phyloP scores from a whole-genome alignment of 2,797 vertebrate species.

The Octomys mimax region DNA sequence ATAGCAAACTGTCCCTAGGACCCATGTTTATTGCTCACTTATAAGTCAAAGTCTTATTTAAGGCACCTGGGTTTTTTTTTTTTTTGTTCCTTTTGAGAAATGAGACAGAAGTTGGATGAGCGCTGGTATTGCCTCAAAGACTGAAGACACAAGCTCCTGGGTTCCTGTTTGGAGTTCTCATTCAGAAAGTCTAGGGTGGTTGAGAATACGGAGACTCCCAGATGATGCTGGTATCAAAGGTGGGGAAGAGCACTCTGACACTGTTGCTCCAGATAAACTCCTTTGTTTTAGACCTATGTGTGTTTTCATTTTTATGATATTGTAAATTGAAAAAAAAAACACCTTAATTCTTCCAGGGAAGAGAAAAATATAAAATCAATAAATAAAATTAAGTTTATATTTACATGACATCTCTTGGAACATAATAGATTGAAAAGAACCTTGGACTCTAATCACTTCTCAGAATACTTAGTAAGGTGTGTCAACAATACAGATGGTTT shows the following conservation, averaged over 20 bases:
- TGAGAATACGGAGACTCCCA: not conserved
- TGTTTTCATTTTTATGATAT: conserved; percentile 44
- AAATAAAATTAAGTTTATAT: conserved; percentile 54
- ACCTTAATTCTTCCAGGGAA: conserved; percentile 11
- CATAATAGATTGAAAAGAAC: conserved; percentile 30
- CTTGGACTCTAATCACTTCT: not conserved
- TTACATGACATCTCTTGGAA: not conserved
- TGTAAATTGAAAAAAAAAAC: conserved; percentile 34
- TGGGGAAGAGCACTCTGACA: not conserved
- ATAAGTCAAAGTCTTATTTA: not conserved
- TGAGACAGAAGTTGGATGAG: not conserved
- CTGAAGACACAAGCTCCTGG: not conserved
- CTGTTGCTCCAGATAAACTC: not conserved
- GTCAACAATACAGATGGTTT: conserved; percentile 1
- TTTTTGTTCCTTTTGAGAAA: not conserved
- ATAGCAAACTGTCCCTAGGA: not conserved
- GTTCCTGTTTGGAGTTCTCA: not conserved
- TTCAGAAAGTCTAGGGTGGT: not conserved
- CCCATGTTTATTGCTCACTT: not conserved
- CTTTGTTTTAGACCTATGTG: conserved; percentile 8
- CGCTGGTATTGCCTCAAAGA: not conserved
- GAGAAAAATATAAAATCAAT: conserved; percentile 25
- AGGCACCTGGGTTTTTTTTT: not conserved
- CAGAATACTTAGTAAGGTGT: not conserved
- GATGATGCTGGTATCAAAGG: not conserved